phyloP scores from a whole-genome alignment of 2,888 invertebrate genomes.

The Synergus laeviventris region DNA sequence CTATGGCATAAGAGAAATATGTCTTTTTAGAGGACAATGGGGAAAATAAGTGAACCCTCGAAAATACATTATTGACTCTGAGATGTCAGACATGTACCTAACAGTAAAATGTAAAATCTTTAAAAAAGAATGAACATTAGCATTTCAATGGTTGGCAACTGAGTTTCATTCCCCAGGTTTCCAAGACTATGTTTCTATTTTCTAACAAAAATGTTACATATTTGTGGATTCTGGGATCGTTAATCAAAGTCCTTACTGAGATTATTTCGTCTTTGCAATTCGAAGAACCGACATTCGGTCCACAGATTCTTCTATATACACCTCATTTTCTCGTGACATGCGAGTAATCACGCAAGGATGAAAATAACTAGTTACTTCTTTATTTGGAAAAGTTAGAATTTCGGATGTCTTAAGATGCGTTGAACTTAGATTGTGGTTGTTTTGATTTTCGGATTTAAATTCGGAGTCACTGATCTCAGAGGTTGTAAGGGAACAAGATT shows the following conservation, averaged over 20 bases:
- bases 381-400: not conserved
- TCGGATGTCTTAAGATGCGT: no score
- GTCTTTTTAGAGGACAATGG: constrained; percentile 2
- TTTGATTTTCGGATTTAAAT: not conserved
- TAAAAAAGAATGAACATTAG: not conserved
- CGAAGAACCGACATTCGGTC: constrained; percentile 42
- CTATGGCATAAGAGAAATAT: not conserved
- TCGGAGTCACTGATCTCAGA: constrained; percentile 15
- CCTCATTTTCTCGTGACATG: not conserved
- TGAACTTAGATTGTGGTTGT: no score
- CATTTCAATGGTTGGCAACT: constrained; percentile 26
- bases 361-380: not conserved
- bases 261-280: constrained; percentile 42
- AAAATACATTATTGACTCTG: constrained; percentile 4
- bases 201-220: not conserved
- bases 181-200: no score
- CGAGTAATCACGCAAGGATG: not conserved
- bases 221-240: constrained; percentile 60
- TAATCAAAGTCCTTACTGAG: constrained; percentile 59
- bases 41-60: not conserved
- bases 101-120: not conserved
- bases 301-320: not conserved
- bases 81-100: constrained; percentile 24
- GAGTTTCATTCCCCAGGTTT: no score
- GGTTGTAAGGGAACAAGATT: not conserved